Base-by-base conservation (phyloP, 2,888 invertebrate species). In the Agrotis segetum region DNA sequence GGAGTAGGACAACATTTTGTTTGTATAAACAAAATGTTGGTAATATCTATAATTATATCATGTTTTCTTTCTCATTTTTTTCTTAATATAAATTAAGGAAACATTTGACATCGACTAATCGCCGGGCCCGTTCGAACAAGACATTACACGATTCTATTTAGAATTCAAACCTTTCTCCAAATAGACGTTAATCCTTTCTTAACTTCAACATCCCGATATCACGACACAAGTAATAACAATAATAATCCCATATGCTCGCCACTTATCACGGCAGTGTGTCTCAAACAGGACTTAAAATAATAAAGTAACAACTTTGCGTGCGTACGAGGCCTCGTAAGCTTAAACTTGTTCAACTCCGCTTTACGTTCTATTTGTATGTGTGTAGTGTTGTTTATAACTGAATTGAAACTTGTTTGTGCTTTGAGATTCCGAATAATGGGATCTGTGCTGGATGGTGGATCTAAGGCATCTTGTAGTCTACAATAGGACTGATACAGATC, bases 241-340 rank as follows among this genome's bases (percentile, higher is more conserved):
- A 68, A 63, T 81, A 75, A 77, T 58, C 67, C 55, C 67, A 49
- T 55, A 68, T 34, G 78, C 40, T 49, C 53, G 55, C 63, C 50
- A n/a, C 21, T 46, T 60, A 56, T 61, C 72, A 52, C 56, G 59
- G 44, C 79, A 29, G 72, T 79, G 55, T 79, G 83, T 76, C 76
- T 67, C 44, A 67, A 61, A 77, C 69, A 60, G 66, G 71, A 79
- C 83, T 77, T 85, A 75, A 79, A 82, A 83, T 83, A 83, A 83
- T 83, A 80, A 80, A 62, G 80, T 85, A 85, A 74, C 83, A 83
- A 83, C 69, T 83, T 82, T 55, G 83, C 80, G 69, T 83, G 79
- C 85, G 74, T 79, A 70, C 83, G 74, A 61, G 62, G 53, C 52
- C 52, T 68, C 68, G 71, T 71, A 71, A 69, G 83, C 77, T 85